phyloP scores from a whole-genome alignment of 92 coral and sea anemone species.

The Epizoanthus illoricatus region DNA sequence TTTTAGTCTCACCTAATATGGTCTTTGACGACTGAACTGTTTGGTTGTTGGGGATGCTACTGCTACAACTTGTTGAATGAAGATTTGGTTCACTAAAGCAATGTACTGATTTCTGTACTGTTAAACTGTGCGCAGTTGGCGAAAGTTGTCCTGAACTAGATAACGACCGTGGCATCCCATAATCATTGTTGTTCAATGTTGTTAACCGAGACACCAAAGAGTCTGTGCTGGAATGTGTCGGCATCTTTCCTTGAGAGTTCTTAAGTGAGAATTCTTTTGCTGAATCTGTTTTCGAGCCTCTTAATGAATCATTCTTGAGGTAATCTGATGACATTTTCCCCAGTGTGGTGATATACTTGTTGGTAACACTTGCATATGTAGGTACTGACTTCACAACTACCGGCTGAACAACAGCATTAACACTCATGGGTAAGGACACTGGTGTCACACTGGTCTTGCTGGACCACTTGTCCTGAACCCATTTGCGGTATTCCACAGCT shows the following conservation, averaged over 20 bases:
- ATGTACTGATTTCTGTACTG: constrained; percentile 24
- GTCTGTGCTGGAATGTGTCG: constrained; percentile 10
- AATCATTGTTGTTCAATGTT: constrained; percentile 21
- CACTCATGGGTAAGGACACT: constrained; percentile 20
- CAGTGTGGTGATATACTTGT: constrained; percentile 46
- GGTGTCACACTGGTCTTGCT: constrained; percentile 33
- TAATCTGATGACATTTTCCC: constrained; percentile 37
- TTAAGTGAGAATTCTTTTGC: constrained; percentile 5
- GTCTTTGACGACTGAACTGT: background rate
- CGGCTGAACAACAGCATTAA: constrained; percentile 42
- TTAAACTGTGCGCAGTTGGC: background rate
- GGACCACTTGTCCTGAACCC: constrained; percentile 71
- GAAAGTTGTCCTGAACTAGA: constrained; percentile 21
- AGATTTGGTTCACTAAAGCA: constrained; percentile 34
- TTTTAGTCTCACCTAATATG: background rate
- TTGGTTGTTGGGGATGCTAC: background rate
- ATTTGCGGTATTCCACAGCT: constrained; percentile 78
- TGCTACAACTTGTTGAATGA: constrained; percentile 3
- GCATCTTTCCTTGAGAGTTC: background rate
- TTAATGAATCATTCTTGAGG: constrained; percentile 11
- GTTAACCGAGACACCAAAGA: background rate
- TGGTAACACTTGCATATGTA: constrained; percentile 96
- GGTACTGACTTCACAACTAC: constrained; percentile 53
- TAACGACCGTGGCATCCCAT: constrained; percentile 4
- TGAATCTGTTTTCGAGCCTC: constrained; percentile 10